Percentiles rank a stretch among this genome's conserved stretches.
Evolutionary conservation across 2,888 invertebrate species (phyloP).

Genomic region (Cotesia congregata): DNA sequence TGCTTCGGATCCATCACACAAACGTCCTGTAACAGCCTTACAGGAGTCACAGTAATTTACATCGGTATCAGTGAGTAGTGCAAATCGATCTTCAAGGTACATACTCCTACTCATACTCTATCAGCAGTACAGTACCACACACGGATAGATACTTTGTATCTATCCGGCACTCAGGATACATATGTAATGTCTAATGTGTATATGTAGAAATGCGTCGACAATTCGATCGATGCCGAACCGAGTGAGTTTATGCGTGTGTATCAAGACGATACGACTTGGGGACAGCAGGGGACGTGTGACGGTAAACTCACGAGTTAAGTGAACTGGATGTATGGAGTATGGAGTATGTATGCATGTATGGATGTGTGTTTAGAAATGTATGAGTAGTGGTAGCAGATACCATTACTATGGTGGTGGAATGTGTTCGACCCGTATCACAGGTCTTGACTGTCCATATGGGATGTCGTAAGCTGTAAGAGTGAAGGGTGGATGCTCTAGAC

Average conservation of each 20-base stretch:
- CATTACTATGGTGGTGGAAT: background rate
- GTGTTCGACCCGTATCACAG: constrained; percentile 7
- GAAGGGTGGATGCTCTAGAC: background rate
- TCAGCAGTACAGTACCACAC: no score
- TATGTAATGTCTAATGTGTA: no score
- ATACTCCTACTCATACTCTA: background rate
- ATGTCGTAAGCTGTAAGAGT: constrained; percentile 10
- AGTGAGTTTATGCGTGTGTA: constrained; percentile 22
- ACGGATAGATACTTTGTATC: background rate
- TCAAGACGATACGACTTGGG: constrained; percentile 10
- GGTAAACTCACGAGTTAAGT: constrained; percentile 19
- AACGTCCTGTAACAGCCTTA: background rate
- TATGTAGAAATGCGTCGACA: constrained; percentile 25
- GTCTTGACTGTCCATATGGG: constrained; percentile 8
- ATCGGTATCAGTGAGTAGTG: background rate
- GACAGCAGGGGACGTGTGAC: constrained; percentile 18
- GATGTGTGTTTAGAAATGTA: constrained; percentile 6
- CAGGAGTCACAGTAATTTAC: constrained; percentile 8
- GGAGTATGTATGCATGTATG: background rate
- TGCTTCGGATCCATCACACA: background rate
- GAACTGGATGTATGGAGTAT: background rate
- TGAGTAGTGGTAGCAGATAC: background rate
- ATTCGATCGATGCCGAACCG: constrained; percentile 19
- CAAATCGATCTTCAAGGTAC: constrained; percentile 13
- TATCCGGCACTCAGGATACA: background rate